Conservation (phyloP, 2,113 vertebrate species). For the Aix galericulata region DNA sequence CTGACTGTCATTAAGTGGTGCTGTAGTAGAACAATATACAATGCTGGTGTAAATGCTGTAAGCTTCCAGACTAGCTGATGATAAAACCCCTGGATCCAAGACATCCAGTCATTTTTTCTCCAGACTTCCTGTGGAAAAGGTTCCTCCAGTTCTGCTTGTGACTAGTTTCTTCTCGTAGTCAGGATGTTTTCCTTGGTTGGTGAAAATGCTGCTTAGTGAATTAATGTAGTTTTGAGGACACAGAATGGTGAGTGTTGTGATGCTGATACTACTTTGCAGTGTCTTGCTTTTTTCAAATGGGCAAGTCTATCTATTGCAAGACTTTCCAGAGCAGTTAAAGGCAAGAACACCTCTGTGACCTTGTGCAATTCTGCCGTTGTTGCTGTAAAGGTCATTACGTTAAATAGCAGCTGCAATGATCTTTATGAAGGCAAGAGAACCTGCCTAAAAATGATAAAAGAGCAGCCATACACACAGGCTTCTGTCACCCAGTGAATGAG, state of each 20-base stretch:
- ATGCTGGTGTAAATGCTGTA: neutral
- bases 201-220: neutral
- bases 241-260: neutral
- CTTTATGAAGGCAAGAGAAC: neutral
- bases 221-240: neutral
- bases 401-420: neutral
- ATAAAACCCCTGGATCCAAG: neutral
- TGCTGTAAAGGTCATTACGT: constrained; percentile 18
- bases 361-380: neutral
- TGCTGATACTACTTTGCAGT: neutral
- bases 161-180: neutral
- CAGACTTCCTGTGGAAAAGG: neutral
- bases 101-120: neutral
- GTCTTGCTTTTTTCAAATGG: neutral
- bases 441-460: neutral
- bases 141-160: neutral
- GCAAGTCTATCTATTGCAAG: neutral
- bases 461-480: neutral
- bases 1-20: neutral
- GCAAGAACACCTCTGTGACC: neutral
- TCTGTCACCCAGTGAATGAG: neutral
- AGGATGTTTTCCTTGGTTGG: neutral
- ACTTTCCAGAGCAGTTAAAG: neutral
- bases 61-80: neutral
- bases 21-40: neutral